These are phyloP conservation scores for Tuta absoluta DNA, from an alignment of 2,888 invertebrate genomes.

Conservation along the genomic window DNA sequence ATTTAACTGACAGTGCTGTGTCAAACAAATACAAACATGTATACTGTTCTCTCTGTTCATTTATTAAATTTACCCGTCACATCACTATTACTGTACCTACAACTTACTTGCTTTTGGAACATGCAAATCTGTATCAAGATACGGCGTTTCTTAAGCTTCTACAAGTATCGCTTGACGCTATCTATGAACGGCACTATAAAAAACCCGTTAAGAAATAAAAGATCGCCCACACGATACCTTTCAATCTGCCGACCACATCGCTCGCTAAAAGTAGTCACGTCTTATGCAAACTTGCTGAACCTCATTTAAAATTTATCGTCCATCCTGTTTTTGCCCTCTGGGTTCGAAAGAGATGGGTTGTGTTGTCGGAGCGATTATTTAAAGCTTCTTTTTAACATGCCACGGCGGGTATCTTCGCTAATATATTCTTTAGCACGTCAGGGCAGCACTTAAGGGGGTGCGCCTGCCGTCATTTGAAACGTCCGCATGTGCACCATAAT, in stretches of 20 bases:
- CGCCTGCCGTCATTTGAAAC: conserved; percentile 52
- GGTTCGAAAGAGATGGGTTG: conserved; percentile 15
- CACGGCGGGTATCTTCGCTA: conserved; percentile 45
- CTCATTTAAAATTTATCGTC: conserved; percentile 23
- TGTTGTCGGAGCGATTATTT: conserved; percentile 30
- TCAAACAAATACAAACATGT: background rate
- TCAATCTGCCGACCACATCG: conserved; percentile 27
- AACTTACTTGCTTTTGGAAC: conserved; percentile 4
- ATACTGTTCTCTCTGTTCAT: background rate
- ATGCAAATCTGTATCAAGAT: conserved; percentile 1
- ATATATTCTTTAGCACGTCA: conserved; percentile 66
- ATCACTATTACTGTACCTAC: background rate
- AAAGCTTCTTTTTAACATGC: conserved; percentile 34
- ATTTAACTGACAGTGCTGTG: no score
- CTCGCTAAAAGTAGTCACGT: conserved; percentile 28
- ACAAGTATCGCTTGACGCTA: conserved; percentile 9
- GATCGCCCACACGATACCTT: conserved; percentile 26
- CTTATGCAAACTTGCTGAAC: conserved; percentile 29
- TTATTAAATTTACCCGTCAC: background rate
- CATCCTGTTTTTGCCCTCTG: background rate
- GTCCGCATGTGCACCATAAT: conserved; percentile 55
- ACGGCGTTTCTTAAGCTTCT: background rate
- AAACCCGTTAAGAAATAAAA: conserved; percentile 25
- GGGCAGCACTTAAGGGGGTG: conserved; percentile 57
- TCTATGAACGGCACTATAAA: conserved; percentile 18